A percentile compares a stretch with the other conserved stretches of the same genome.
Evolutionary conservation across 2,797 vertebrate genomes (phyloP).

Genomic region (Enteromius trimaculatus): DNA sequence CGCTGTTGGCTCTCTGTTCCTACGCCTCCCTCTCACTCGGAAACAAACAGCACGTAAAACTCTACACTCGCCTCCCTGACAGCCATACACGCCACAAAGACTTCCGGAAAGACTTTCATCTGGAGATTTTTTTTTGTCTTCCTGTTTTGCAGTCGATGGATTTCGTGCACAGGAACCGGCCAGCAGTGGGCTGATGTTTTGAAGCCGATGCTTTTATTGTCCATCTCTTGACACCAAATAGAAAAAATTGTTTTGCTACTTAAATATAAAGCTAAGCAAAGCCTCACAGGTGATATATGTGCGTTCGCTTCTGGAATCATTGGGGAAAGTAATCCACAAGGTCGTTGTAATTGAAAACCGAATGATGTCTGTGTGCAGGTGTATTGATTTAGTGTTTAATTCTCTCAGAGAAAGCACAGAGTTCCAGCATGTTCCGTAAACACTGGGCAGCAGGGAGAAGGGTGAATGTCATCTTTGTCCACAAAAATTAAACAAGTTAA

Average conservation of each 20-base stretch:
- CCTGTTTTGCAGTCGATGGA: constrained; percentile 46
- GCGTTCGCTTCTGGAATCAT: not conserved
- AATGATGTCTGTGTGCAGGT: constrained; percentile 26
- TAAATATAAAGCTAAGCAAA: constrained; percentile 2
- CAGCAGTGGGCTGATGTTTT: constrained; percentile 47
- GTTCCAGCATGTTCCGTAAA: constrained; percentile 33
- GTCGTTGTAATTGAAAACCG: constrained; percentile 21
- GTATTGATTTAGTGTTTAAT: constrained; percentile 39
- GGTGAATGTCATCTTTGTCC: not conserved
- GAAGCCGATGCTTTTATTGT: constrained; percentile 30
- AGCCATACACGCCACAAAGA: constrained; percentile 47
- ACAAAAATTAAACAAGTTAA: not conserved
- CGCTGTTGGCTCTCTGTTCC: constrained; percentile 30
- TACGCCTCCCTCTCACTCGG: constrained; percentile 26
- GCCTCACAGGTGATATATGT: constrained; percentile 10
- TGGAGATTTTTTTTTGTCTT: constrained; percentile 46
- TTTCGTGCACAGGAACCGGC: constrained; percentile 17
- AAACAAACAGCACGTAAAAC: constrained; percentile 50
- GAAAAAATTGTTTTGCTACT: constrained; percentile 2
- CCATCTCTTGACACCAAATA: constrained; percentile 5
- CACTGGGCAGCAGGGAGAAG: not conserved
- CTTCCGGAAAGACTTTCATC: constrained; percentile 58
- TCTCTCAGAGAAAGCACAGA: constrained; percentile 23
- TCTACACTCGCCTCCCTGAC: constrained; percentile 57
- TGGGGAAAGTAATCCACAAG: constrained; percentile 31